Evolutionary conservation across 2,888 invertebrate genomes (phyloP).

Genomic region (Dolichopus griseipennis): DNA sequence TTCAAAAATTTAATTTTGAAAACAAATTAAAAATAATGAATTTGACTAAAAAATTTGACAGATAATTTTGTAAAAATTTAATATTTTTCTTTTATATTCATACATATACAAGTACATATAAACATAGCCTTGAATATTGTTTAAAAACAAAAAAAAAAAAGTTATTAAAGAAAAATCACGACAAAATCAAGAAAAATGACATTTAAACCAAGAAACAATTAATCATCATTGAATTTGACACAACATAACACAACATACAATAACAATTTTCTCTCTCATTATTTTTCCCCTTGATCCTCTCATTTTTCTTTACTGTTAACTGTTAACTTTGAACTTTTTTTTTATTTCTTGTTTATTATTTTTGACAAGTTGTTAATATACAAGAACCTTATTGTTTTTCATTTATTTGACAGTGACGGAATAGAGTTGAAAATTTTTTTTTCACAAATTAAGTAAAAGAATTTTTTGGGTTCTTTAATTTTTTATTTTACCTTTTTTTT

Average conservation of each 20-base stretch:
- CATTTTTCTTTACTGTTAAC: no score
- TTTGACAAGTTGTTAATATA: slow-evolving; percentile 3
- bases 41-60: no score
- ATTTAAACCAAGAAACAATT: background rate
- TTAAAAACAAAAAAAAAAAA: no score
- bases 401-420: background rate
- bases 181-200: slow-evolving; percentile 1
- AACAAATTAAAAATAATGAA: no score
- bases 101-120: no score
- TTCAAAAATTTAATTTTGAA: no score
- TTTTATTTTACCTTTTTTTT: no score
- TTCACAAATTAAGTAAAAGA: background rate
- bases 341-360: background rate
- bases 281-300: background rate
- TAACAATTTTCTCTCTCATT: background rate
- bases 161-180: background rate
- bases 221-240: background rate
- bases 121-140: no score
- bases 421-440: background rate
- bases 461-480: no score
- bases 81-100: no score
- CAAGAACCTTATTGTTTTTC: background rate
- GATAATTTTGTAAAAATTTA: no score
- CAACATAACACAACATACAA: background rate
- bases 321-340: no score